A percentile compares a stretch with the other conserved stretches of the same genome.
These are phyloP conservation scores for Erethizon dorsatum DNA, from an alignment of 2,797 vertebrate species.

Conservation along the genomic window DNA sequence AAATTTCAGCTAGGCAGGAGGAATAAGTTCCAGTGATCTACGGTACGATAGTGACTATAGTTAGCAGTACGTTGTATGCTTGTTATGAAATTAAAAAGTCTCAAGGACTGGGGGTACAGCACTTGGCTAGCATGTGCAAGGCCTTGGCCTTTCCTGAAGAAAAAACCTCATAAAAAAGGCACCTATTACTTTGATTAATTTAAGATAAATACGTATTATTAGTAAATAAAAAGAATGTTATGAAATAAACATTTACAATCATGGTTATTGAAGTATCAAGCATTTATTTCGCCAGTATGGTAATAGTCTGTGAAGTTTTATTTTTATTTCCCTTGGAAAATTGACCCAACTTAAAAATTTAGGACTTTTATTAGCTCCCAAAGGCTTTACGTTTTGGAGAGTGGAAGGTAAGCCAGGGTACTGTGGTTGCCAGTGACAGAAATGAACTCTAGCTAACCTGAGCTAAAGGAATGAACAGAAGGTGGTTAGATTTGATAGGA, in stretches of 20 bases:
- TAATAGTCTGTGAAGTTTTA: not conserved
- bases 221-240: slow-evolving; percentile 13
- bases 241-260: slow-evolving; percentile 47
- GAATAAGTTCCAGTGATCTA: not conserved
- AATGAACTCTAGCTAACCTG: not conserved
- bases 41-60: not conserved
- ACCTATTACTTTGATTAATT: slow-evolving; percentile 41
- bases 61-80: not conserved
- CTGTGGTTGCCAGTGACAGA: not conserved
- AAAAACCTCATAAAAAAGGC: not conserved
- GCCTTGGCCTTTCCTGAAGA: not conserved
- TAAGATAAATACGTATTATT: slow-evolving; percentile 20
- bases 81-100: not conserved
- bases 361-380: not conserved
- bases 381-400: not conserved
- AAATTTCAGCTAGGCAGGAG: not conserved
- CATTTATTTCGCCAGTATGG: slow-evolving; percentile 32
- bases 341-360: not conserved
- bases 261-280: slow-evolving; percentile 15
- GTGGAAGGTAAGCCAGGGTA: not conserved
- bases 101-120: not conserved
- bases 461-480: not conserved
- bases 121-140: not conserved
- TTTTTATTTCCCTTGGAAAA: slow-evolving; percentile 38
- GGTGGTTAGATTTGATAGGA: not conserved